Evolutionary conservation across 2,888 invertebrate species (phyloP).

Genomic region (Alentia gelatinosa): DNA sequence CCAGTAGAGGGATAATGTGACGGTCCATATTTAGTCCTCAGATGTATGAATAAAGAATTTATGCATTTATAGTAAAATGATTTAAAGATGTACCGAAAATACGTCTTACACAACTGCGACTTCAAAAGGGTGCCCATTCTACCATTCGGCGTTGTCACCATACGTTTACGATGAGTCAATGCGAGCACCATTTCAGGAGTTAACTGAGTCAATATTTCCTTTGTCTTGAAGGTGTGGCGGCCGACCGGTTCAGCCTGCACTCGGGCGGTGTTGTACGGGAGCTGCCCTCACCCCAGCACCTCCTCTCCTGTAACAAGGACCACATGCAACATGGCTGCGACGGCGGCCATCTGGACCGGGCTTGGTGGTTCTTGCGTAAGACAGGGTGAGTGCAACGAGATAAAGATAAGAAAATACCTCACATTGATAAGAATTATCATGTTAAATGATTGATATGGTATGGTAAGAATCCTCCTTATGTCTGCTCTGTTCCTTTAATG

Average conservation of each 20-base stretch:
- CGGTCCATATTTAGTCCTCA: too few relatives aligned
- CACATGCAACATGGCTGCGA: constrained; percentile 86
- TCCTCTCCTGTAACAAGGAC: constrained; percentile 90
- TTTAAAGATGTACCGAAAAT: too few relatives aligned
- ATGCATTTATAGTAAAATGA: too few relatives aligned
- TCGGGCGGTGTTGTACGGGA: constrained; percentile 87
- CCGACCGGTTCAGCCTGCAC: constrained; percentile 88
- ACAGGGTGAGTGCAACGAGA: constrained; percentile 83
- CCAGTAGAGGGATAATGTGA: too few relatives aligned
- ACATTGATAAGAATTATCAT: too few relatives aligned
- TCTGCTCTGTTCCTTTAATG: too few relatives aligned
- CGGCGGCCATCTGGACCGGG: constrained; percentile 94
- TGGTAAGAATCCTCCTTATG: too few relatives aligned
- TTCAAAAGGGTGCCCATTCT: neutral
- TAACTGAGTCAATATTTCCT: neutral
- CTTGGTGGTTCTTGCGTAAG: constrained; percentile 93
- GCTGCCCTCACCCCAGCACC: constrained; percentile 90
- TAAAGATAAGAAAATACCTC: too few relatives aligned
- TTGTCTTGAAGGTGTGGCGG: constrained; percentile 71
- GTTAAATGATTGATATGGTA: too few relatives aligned
- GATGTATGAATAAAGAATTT: too few relatives aligned
- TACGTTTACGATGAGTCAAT: neutral
- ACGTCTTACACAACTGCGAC: too few relatives aligned
- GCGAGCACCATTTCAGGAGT: neutral
- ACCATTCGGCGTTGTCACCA: too few relatives aligned